Percentiles rank a stretch among this genome's conserved stretches.
Conservation (phyloP, 2,888 invertebrate genomes). For the Drosophila greeni region DNA sequence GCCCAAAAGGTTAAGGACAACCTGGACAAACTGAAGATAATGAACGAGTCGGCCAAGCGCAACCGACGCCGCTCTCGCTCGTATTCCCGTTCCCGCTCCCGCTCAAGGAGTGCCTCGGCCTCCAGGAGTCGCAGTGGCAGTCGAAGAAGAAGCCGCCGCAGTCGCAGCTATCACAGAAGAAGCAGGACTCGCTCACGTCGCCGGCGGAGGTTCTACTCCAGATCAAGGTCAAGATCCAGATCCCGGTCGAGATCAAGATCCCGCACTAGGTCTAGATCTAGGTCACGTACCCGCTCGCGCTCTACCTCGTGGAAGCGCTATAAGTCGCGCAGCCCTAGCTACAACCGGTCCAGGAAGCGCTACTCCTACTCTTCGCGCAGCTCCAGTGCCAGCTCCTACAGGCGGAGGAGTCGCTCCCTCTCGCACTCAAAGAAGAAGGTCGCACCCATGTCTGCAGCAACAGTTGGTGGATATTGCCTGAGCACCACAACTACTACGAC, state of each 20-base stretch:
- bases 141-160: constrained; percentile 52
- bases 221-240: constrained; percentile 70
- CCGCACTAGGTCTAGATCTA: constrained; percentile 54
- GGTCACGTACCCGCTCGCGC: constrained; percentile 57
- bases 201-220: constrained; percentile 53
- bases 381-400: constrained; percentile 59
- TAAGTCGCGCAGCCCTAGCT: constrained; percentile 71
- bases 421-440: constrained; percentile 36
- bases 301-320: constrained; percentile 67
- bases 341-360: constrained; percentile 60
- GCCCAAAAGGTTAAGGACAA: constrained; percentile 81
- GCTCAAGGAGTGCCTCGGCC: constrained; percentile 37
- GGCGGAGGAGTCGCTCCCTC: constrained; percentile 49
- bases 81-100: constrained; percentile 55
- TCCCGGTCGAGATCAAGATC: constrained; percentile 71
- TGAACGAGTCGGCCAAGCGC: constrained; percentile 69
- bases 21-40: constrained; percentile 77
- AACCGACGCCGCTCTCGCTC: constrained; percentile 46
- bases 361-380: constrained; percentile 63
- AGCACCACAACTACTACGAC: constrained; percentile 59
- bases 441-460: constrained; percentile 25
- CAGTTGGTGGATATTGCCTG: constrained; percentile 43
- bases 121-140: constrained; percentile 64
- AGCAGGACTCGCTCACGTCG: constrained; percentile 45
- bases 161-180: constrained; percentile 51